Conservation (phyloP, 2,888 invertebrate species). For the Tolmerus cingulatus region DNA sequence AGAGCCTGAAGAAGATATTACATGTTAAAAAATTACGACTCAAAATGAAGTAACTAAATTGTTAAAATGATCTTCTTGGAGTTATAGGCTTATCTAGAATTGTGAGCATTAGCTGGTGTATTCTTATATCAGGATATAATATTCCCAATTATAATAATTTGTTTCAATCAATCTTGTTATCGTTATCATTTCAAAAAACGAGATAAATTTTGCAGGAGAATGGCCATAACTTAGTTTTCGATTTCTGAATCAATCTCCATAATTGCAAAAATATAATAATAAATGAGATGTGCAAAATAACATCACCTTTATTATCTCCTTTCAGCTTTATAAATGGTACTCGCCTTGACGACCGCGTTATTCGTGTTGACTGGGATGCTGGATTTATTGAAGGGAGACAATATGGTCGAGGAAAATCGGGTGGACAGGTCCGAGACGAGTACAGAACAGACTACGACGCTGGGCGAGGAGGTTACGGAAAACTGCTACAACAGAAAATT, state of each 20-base stretch:
- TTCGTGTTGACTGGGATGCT: slow-evolving; percentile 99
- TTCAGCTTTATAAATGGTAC: slow-evolving; percentile 93
- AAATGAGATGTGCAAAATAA: neutral
- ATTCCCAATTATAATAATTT: too few species aligned
- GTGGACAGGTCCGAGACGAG: slow-evolving; percentile 98
- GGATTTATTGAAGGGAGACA: slow-evolving; percentile 98
- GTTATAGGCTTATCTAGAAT: too few species aligned
- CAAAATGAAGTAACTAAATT: too few species aligned
- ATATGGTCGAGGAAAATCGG: slow-evolving; percentile 96
- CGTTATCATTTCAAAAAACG: too few species aligned
- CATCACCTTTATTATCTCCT: neutral
- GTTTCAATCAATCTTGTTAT: too few species aligned
- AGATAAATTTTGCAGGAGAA: too few species aligned
- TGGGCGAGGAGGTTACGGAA: slow-evolving; percentile 97
- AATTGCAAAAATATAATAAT: neutral
- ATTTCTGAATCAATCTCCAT: neutral
- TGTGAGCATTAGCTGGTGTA: too few species aligned
- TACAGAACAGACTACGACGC: slow-evolving; percentile 97
- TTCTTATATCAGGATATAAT: too few species aligned
- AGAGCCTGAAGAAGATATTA: too few species aligned
- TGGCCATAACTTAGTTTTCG: neutral
- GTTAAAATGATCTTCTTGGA: too few species aligned
- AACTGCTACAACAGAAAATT: slow-evolving; percentile 87
- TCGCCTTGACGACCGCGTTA: slow-evolving; percentile 93
- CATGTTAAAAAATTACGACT: too few species aligned